Percentiles rank a stretch among this genome's conserved stretches.
These are phyloP conservation scores for Augochlorella aurata DNA, from an alignment of 2,888 invertebrate genomes.

Conservation along the genomic window DNA sequence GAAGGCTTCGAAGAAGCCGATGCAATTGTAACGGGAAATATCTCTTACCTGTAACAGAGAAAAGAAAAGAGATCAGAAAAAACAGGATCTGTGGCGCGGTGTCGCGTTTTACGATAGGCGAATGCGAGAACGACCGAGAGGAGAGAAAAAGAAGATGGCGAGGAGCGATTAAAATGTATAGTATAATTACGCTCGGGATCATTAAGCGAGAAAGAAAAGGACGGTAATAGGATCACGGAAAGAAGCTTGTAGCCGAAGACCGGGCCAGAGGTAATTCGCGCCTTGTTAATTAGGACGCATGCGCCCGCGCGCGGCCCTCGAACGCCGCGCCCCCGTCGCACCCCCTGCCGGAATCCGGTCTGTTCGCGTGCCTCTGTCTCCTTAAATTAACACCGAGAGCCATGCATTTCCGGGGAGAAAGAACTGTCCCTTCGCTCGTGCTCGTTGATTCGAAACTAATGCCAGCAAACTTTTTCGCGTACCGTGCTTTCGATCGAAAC, in stretches of 20 bases:
- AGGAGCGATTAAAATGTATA: conserved; percentile 58
- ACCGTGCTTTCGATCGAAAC: background rate
- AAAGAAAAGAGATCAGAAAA: background rate
- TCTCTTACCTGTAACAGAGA: conserved; percentile 1
- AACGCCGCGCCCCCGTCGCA: too few relatives aligned
- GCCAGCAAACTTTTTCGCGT: background rate
- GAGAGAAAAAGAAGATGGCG: background rate
- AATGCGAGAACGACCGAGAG: conserved; percentile 15
- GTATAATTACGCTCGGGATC: conserved; percentile 61
- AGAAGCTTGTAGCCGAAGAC: conserved; percentile 26
- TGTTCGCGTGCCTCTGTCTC: conserved; percentile 26
- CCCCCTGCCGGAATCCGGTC: conserved; percentile 9
- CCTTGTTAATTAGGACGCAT: conserved; percentile 58
- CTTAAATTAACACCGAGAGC: conserved; percentile 51
- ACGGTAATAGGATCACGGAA: conserved; percentile 30
- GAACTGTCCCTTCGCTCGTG: background rate
- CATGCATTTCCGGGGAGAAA: background rate
- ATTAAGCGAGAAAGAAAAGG: conserved; percentile 47
- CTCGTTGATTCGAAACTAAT: background rate
- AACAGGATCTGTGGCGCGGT: background rate
- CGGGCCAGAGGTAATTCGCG: conserved; percentile 34
- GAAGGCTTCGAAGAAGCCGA: background rate
- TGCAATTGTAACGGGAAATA: background rate
- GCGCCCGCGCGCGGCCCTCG: conserved; percentile 9
- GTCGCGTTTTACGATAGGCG: conserved; percentile 32